These are phyloP conservation scores for Pedetes capensis DNA, from an alignment of 2,113 vertebrate species.

Conservation along the genomic window DNA sequence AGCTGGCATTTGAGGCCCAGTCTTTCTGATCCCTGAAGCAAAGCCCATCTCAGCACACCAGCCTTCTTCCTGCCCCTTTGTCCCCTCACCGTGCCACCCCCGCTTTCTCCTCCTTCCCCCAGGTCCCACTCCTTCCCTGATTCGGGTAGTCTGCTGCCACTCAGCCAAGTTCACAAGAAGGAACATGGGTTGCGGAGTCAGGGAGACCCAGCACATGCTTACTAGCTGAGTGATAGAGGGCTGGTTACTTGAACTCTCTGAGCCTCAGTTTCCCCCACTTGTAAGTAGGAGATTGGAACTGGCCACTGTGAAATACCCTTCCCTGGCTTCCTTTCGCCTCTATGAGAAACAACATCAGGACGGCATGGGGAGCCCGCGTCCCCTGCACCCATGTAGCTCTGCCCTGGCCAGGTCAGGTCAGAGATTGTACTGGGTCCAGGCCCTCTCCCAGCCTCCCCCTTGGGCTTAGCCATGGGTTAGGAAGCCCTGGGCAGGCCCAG, in stretches of 20 bases:
- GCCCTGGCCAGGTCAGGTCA: background rate
- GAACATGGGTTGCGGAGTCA: background rate
- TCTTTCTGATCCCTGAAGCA: background rate
- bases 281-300: background rate
- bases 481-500: background rate
- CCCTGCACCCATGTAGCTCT: background rate
- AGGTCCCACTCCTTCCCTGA: background rate
- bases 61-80: background rate
- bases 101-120: background rate
- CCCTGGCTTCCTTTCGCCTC: background rate
- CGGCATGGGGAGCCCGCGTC: background rate
- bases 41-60: background rate
- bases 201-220: background rate
- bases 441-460: too few relatives aligned
- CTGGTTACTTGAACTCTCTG: slow-evolving; percentile 9
- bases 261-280: slow-evolving; percentile 72
- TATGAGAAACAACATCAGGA: background rate
- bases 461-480: background rate
- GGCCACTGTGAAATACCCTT: background rate
- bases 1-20: background rate
- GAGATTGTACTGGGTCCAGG: background rate
- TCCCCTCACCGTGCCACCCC: background rate
- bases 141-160: background rate
- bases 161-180: background rate
- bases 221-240: background rate